A percentile compares a stretch with the other conserved stretches of the same genome.
These are phyloP conservation scores for Erebia aethiops DNA, from an alignment of 2,888 invertebrate species.

Conservation along the genomic window DNA sequence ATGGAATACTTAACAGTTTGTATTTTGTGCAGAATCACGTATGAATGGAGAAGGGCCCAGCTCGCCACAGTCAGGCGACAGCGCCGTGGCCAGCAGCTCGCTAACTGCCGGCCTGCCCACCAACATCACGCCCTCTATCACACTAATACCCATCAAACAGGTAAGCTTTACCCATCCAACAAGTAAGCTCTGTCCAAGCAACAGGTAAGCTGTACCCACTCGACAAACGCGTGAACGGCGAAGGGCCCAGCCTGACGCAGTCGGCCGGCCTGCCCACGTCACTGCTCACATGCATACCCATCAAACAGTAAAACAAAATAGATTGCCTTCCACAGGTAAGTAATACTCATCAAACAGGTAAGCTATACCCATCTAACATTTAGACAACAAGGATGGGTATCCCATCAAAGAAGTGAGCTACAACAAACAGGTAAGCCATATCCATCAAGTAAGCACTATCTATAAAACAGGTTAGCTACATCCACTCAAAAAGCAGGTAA, in stretches of 20 bases:
- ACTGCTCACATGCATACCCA: too few relatives aligned
- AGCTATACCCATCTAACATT: constrained; percentile 20
- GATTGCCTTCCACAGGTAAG: too few relatives aligned
- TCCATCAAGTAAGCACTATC: background rate
- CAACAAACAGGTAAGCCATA: background rate
- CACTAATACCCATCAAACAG: constrained; percentile 93
- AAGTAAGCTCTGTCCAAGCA: too few relatives aligned
- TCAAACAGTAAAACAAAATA: too few relatives aligned
- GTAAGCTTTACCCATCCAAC: constrained; percentile 52
- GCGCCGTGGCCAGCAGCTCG: constrained; percentile 89
- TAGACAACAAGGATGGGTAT: too few relatives aligned
- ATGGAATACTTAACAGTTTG: background rate
- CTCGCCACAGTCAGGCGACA: constrained; percentile 92
- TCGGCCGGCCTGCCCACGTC: too few relatives aligned
- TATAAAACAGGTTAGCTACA: background rate
- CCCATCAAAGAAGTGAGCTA: too few relatives aligned
- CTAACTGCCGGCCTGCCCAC: constrained; percentile 81
- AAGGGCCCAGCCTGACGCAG: constrained; percentile 90
- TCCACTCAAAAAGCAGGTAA: background rate
- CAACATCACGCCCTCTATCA: constrained; percentile 92
- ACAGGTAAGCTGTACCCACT: too few relatives aligned
- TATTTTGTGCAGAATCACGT: constrained; percentile 63
- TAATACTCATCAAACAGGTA: constrained; percentile 93
- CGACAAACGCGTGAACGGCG: constrained; percentile 76
- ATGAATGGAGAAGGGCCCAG: constrained; percentile 87